Conservation (phyloP, 2,888 invertebrate species). For the Eustalomyia histrio region DNA sequence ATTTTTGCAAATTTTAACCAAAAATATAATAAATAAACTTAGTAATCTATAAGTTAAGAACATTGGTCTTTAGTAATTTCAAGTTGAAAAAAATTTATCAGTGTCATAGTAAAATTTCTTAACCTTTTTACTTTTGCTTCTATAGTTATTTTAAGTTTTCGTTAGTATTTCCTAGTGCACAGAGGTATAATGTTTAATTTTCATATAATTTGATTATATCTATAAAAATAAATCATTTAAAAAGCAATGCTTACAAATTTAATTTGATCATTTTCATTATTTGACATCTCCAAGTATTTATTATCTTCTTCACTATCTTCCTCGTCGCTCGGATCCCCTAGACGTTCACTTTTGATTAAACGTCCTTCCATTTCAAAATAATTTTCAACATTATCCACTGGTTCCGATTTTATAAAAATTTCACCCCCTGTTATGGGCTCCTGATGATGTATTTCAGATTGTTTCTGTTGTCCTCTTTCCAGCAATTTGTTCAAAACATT, state of each 20-base stretch:
- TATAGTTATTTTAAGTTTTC: too few relatives aligned
- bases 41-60: too few relatives aligned
- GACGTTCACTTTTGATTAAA: background rate
- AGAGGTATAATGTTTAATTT: too few relatives aligned
- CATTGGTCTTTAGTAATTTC: too few relatives aligned
- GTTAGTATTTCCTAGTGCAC: too few relatives aligned
- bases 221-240: too few relatives aligned
- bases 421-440: conserved; percentile 5
- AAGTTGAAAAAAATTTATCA: too few relatives aligned
- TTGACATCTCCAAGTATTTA: conserved; percentile 1
- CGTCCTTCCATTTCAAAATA: conserved; percentile 23
- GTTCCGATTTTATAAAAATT: conserved; percentile 54
- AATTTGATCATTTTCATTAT: background rate
- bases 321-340: background rate
- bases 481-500: conserved; percentile 40
- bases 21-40: too few relatives aligned
- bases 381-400: conserved; percentile 32
- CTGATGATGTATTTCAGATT: background rate
- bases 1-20: too few relatives aligned
- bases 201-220: too few relatives aligned
- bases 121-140: too few relatives aligned
- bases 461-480: background rate
- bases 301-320: background rate
- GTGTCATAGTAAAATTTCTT: too few relatives aligned
- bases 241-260: conserved; percentile 14